Conservation (phyloP, 1,140 invertebrate genomes). For the Pseudomyrmex cubaensis region DNA sequence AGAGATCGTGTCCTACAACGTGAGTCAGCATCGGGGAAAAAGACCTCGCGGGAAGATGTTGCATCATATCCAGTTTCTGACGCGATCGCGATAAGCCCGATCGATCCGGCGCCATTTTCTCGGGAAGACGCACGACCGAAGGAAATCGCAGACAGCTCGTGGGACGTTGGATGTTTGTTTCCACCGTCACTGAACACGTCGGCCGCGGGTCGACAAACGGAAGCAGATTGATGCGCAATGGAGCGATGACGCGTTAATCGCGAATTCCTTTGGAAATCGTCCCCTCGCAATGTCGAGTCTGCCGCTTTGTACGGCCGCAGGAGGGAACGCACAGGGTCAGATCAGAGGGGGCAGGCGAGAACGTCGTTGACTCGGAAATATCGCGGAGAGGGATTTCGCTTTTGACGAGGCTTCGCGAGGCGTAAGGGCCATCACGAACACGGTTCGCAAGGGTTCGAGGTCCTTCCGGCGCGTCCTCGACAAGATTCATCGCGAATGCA, state of each 20-base stretch:
- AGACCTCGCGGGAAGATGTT: not conserved
- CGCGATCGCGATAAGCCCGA: conserved; percentile 49
- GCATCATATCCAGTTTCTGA: conserved; percentile 21
- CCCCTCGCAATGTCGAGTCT: conserved; percentile 56
- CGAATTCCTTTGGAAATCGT: conserved; percentile 62
- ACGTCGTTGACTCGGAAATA: conserved; percentile 72
- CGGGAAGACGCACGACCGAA: conserved; percentile 48
- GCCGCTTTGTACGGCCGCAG: conserved; percentile 41
- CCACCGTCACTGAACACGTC: conserved; percentile 30
- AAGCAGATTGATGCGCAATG: conserved; percentile 68
- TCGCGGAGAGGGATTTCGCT: conserved; percentile 68
- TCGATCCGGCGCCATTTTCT: conserved; percentile 57
- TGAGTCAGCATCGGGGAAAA: conserved; percentile 13
- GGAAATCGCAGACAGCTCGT: conserved; percentile 51
- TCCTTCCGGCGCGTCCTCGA: conserved; percentile 30
- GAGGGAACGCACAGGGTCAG: conserved; percentile 21
- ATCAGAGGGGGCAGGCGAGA: conserved; percentile 56
- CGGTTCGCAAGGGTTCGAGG: conserved; percentile 50
- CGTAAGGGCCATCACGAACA: conserved; percentile 60
- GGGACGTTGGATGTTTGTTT: conserved; percentile 54
- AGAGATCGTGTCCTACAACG: not conserved
- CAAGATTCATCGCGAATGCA: conserved; percentile 16
- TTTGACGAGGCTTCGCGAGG: conserved; percentile 62
- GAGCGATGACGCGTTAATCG: conserved; percentile 64
- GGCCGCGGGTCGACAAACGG: conserved; percentile 56